Conservation (phyloP, 2,888 invertebrate species). For the Pristionchus mayeri region DNA sequence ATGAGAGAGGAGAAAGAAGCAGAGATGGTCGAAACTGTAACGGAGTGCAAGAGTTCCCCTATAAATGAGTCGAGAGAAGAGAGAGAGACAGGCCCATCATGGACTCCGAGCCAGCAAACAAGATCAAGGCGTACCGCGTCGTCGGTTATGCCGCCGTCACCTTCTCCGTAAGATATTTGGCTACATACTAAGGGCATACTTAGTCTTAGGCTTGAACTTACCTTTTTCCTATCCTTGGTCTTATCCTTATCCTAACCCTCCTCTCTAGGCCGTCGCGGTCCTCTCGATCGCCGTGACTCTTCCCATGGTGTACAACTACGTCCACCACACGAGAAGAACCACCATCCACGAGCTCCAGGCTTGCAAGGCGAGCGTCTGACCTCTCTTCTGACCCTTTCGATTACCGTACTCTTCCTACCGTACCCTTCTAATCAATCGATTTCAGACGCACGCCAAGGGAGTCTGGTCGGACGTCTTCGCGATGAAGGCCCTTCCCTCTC, state of each 20-base stretch:
- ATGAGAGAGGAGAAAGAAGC: too few relatives aligned
- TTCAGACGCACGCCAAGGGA: slow-evolving; percentile 50
- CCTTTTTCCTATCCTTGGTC: neutral
- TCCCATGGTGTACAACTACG: slow-evolving; percentile 49
- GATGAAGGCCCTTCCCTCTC: slow-evolving; percentile 49
- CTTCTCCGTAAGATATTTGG: slow-evolving; percentile 23
- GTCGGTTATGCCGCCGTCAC: slow-evolving; percentile 48
- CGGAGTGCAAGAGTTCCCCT: too few relatives aligned
- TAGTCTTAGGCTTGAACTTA: neutral
- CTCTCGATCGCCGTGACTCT: slow-evolving; percentile 50
- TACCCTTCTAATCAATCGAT: too few relatives aligned
- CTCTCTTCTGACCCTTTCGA: neutral
- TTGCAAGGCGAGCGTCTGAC: slow-evolving; percentile 42
- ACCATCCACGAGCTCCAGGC: slow-evolving; percentile 46
- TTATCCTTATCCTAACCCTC: neutral
- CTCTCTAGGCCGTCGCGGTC: slow-evolving; percentile 44
- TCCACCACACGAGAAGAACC: slow-evolving; percentile 42
- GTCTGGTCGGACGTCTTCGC: slow-evolving; percentile 49
- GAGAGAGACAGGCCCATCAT: too few relatives aligned
- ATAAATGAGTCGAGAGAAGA: too few relatives aligned
- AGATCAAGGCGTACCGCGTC: slow-evolving; percentile 46
- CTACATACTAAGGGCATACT: neutral
- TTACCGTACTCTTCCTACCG: slow-evolving; percentile 25
- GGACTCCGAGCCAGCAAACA: slow-evolving; percentile 46
- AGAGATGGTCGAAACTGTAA: too few relatives aligned